Conservation (phyloP, 2,113 vertebrate genomes). For the Mus pahari region DNA sequence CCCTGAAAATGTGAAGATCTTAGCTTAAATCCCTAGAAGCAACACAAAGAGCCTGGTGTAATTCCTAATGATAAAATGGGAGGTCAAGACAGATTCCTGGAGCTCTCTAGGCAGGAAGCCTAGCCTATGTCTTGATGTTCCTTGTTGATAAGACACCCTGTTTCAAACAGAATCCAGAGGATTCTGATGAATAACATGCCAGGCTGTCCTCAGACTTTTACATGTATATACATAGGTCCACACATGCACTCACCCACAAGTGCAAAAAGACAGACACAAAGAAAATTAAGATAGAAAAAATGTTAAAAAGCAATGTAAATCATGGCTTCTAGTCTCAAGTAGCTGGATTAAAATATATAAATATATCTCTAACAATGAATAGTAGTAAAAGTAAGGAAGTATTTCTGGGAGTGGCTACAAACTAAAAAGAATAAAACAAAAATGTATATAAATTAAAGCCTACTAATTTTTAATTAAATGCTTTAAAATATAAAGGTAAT, state of each 20-base stretch:
- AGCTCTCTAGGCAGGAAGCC: background rate
- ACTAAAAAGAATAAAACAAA: conserved; percentile 7
- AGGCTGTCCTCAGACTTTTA: background rate
- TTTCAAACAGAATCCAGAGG: background rate
- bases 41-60: background rate
- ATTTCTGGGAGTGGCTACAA: background rate
- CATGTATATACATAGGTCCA: background rate
- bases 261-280: background rate
- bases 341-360: background rate
- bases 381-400: background rate
- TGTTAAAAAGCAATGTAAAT: conserved; percentile 26
- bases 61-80: background rate
- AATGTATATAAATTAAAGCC: background rate
- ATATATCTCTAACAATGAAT: background rate
- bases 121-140: background rate
- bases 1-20: background rate
- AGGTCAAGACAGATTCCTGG: background rate
- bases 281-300: background rate
- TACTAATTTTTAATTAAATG: conserved; percentile 52
- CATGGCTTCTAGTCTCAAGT: background rate
- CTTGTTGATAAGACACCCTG: background rate
- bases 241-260: background rate
- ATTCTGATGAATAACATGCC: background rate
- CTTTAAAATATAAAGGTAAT: background rate
- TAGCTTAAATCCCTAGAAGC: background rate